Evolutionary conservation across 53 echinoderm and acorn worm genomes (phyloP).

Genomic region (Apostichopus leukothele): DNA sequence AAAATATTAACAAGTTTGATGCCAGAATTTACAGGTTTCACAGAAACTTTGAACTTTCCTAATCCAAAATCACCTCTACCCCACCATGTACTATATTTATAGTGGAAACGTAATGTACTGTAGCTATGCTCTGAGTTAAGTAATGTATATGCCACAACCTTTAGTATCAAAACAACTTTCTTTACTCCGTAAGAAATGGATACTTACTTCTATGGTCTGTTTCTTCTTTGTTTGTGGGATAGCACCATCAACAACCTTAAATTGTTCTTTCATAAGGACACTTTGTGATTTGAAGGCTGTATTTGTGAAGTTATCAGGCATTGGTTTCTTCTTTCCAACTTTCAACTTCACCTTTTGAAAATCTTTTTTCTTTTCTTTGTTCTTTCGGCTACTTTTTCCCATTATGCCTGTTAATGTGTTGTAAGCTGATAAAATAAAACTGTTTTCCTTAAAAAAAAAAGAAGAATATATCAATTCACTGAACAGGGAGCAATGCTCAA

Average conservation of each 20-base stretch:
- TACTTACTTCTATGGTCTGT: conserved; percentile 76
- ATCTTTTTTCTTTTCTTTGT: conserved; percentile 79
- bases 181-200: background rate
- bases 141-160: no score
- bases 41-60: no score
- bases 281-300: conserved; percentile 86
- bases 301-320: conserved; percentile 88
- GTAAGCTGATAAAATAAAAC: background rate
- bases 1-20: no score
- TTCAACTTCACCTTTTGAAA: conserved; percentile 98
- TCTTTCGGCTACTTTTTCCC: conserved; percentile 85
- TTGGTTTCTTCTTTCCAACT: conserved; percentile 81
- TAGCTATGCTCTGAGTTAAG: no score
- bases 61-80: no score
- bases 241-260: conserved; percentile 46
- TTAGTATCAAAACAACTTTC: no score
- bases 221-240: conserved; percentile 73
- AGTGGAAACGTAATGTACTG: no score
- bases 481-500: background rate
- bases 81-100: no score
- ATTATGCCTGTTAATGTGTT: conserved; percentile 38
- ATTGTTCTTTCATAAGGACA: conserved; percentile 85
- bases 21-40: no score
- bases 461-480: background rate
- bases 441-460: background rate